Percentiles rank a stretch among this genome's conserved stretches.
These are phyloP conservation scores for Microtus montanus DNA, from an alignment of 2,113 vertebrate genomes.

Conservation along the genomic window DNA sequence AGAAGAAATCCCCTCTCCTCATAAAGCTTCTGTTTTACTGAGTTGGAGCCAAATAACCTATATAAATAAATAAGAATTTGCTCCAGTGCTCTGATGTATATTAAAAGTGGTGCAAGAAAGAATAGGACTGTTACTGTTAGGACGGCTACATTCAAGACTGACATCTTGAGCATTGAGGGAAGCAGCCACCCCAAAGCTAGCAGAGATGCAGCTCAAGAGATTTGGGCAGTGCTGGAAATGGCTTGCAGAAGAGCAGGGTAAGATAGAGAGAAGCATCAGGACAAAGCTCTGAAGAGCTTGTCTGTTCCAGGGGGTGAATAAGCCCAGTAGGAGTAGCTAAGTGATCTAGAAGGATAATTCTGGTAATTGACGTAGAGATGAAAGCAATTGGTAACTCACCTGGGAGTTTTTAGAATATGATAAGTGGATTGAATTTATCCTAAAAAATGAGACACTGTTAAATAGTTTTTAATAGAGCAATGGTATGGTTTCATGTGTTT, in stretches of 20 bases:
- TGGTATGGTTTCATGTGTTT: neutral
- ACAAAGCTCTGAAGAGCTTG: neutral
- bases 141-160: neutral
- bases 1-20: neutral
- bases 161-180: neutral
- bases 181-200: neutral
- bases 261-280: neutral
- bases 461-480: neutral
- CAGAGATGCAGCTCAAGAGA: neutral
- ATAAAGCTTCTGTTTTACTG: neutral
- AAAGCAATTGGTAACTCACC: neutral
- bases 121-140: neutral
- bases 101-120: neutral
- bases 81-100: neutral
- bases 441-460: neutral
- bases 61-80: neutral
- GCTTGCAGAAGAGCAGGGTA: neutral
- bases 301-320: neutral
- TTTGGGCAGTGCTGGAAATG: neutral
- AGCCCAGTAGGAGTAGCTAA: accelerated
- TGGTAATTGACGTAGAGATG: neutral
- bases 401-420: neutral
- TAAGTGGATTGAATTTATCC: neutral
- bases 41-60: neutral
- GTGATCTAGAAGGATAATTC: neutral